A percentile compares a stretch with the other conserved stretches of the same genome.
phyloP scores from a whole-genome alignment of 1,140 invertebrate species.

The Megathymus violae region DNA sequence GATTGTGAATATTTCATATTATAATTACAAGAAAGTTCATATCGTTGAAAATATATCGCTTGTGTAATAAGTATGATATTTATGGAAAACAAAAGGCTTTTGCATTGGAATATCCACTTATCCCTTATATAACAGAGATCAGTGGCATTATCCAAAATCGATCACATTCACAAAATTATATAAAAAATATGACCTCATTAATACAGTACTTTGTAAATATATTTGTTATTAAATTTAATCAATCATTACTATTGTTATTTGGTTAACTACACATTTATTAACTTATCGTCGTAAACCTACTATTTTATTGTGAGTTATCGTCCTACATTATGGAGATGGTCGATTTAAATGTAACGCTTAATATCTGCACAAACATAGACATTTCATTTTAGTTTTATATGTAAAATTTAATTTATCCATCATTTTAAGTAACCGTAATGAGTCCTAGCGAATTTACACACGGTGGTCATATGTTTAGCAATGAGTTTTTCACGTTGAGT shows the following conservation, averaged over 20 bases:
- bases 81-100: conserved; percentile 11
- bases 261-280: too few species aligned
- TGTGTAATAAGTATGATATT: conserved; percentile 2
- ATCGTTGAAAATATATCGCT: too few species aligned
- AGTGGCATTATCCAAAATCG: not conserved
- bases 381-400: conserved; percentile 28
- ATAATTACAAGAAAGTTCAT: too few species aligned
- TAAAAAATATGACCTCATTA: not conserved
- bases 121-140: too few species aligned
- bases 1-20: too few species aligned
- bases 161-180: not conserved
- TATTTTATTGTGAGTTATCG: not conserved
- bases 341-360: conserved; percentile 9
- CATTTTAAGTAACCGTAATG: conserved; percentile 52
- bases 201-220: too few species aligned
- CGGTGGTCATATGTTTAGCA: conserved; percentile 82
- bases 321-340: conserved; percentile 11
- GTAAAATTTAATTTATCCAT: conserved; percentile 37
- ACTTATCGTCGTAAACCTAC: too few species aligned
- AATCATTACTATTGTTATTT: too few species aligned
- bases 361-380: conserved; percentile 21
- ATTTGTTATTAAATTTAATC: too few species aligned
- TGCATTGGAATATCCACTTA: not conserved
- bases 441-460: conserved; percentile 82
- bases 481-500: conserved; percentile 74